These are phyloP conservation scores for Porites divaricata DNA, from an alignment of 92 coral and sea anemone species.

Conservation along the genomic window DNA sequence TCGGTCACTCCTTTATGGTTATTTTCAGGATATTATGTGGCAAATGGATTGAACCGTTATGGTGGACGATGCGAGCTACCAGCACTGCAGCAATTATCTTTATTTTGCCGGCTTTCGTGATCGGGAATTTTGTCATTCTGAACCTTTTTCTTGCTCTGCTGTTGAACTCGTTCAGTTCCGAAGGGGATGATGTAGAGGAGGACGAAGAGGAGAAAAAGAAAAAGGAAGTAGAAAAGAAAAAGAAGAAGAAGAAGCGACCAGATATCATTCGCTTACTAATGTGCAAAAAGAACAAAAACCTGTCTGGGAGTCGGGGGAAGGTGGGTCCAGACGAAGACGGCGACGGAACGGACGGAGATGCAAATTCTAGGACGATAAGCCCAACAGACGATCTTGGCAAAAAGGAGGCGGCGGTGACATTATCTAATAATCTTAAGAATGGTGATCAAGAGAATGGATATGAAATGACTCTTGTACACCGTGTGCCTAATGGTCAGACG, in stretches of 20 bases:
- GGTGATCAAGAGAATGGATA: slow-evolving; percentile 60
- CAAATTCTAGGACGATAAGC: slow-evolving; percentile 64
- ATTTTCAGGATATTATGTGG: slow-evolving; percentile 97
- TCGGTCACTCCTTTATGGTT: slow-evolving; percentile 97
- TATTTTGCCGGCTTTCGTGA: slow-evolving; percentile 90
- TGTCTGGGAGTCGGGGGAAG: slow-evolving; percentile 86
- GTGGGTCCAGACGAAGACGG: slow-evolving; percentile 91
- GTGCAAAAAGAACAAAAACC: slow-evolving; percentile 53
- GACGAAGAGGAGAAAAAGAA: slow-evolving; percentile 82
- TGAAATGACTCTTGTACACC: slow-evolving; percentile 51
- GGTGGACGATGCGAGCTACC: slow-evolving; percentile 91
- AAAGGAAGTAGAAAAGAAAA: slow-evolving; percentile 68
- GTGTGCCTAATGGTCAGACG: slow-evolving; percentile 46
- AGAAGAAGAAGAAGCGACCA: slow-evolving; percentile 64
- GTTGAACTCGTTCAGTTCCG: slow-evolving; percentile 96
- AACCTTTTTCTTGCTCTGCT: slow-evolving; percentile 96
- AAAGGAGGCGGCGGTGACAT: slow-evolving; percentile 66
- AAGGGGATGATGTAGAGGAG: slow-evolving; percentile 77
- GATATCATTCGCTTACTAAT: slow-evolving; percentile 50
- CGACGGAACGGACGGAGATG: slow-evolving; percentile 66
- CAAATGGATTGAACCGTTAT: slow-evolving; percentile 97
- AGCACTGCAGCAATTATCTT: slow-evolving; percentile 73
- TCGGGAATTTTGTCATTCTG: slow-evolving; percentile 95
- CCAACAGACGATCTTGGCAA: slow-evolving; percentile 75
- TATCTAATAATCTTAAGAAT: slow-evolving; percentile 66